Evolutionary conservation across 2,113 vertebrate genomes (phyloP), one percentile per base, ranked within the genome.

Genomic region (Mugil cephalus): DNA sequence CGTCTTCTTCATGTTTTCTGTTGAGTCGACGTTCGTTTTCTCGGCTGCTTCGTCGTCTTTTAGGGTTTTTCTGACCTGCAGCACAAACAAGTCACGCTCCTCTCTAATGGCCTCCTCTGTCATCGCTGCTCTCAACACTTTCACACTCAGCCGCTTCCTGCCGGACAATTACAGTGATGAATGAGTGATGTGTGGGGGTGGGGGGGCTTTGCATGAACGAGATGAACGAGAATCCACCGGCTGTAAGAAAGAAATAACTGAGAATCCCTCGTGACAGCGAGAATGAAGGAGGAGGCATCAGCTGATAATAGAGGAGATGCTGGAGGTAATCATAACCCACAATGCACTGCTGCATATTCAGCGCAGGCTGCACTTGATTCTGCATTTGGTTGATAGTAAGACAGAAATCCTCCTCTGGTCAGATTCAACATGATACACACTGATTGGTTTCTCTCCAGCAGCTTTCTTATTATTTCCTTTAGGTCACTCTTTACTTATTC

Each of bases 41-140:
- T 53, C 42, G 19, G 56, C 1, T 6, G 18, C 4, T 24, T 12
- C 39, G n/a, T 11, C 24, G 24, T 30, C 24, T 30, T 30, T 5
- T 30, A 5, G 24, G 24, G 24, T 30, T 30, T 30, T 30, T 30
- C 24, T 30, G 74, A 78, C 64, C 80, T 14, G 19, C 53, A 69
- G 69, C 52, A 70, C 70, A 79, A 81, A 70, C 62, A 58, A 69
- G 71, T 69, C 77, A 60, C 55, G 60, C 74, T 62, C 73, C 54
- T 7, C 14, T 69, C 35, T 86, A 69, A 86, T 74, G 67, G 69
- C 21, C 73, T 59, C 52, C 81, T 86, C 69, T 10, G 69, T 84
- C 87, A 80, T 79, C 38, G 36, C 58, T 13, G 40, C 62, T 36
- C 62, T 24, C 74, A 2, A 67, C 67, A 42, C 51, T 1, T 58